Evolutionary conservation across 2,113 vertebrate species (phyloP), one percentile per base, ranked within the genome.

Genomic region (Epinephelus lanceolatus): DNA sequence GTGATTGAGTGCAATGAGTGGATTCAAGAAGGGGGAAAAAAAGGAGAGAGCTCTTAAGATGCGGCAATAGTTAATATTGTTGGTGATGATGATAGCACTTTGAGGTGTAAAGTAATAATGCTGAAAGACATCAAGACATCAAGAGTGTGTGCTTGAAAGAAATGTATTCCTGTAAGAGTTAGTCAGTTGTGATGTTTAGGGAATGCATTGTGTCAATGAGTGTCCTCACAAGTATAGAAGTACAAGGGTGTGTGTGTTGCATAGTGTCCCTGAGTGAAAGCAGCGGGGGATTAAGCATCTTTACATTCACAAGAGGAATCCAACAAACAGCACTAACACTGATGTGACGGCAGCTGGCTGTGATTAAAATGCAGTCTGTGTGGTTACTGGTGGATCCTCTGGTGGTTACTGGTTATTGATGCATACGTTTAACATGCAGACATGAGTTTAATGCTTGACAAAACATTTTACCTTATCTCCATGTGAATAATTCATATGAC

Each of bases 281-380:
- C 70, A 63, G 23, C 56, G 21, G 10, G 13, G 73, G 73, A 89
- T 84, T 84, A 69, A 67, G 49, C 12, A 53, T 62, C 84, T 60
- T 75, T 56, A 75, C 61, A 75, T 80, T 80, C 77, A 80, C 45
- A 63, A 52, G 18, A 47, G 52, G 47, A 55, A 76, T 57, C 71
- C 19, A 21, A 27, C 72, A 70, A 45, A 47, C 18, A 49, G 2
- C 42, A 17, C 55, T 47, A 5, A 68, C 27, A 7, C 57, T 60
- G 45, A 59, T 66, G 27, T 59, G 19, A 61, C 11, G 5, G 33
- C 23, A 63, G 57, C 55, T 42, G 42, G 45, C 30, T 75, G 30
- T 40, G 40, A 85, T 80, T 76, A 42, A 69, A 69, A 61, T 12
- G 27, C 42, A 37, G 68, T 47, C n/a, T 42, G 1, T 45, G 51